These are phyloP conservation scores for Girardia tigrina DNA, from an alignment of 2,888 invertebrate species.

Conservation along the genomic window DNA sequence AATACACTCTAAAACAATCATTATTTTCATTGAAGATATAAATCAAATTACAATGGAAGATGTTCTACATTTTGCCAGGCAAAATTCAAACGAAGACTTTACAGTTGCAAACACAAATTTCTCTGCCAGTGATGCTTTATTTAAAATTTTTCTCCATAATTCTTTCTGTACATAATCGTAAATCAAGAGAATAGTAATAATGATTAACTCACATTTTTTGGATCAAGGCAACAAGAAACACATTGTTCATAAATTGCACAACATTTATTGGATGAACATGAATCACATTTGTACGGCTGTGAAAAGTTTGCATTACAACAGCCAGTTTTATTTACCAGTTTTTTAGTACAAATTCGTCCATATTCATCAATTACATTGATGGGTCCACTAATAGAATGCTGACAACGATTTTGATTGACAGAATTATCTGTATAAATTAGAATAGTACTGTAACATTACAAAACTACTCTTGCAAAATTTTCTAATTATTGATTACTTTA, in stretches of 20 bases:
- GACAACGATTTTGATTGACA: background rate
- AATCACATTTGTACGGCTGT: background rate
- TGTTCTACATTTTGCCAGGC: background rate
- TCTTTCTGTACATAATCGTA: background rate
- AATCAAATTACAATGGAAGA: background rate
- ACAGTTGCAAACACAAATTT: background rate
- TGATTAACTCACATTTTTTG: background rate
- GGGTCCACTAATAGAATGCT: background rate
- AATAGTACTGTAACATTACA: no score
- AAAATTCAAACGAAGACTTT: background rate
- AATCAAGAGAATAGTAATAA: background rate
- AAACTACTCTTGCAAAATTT: no score
- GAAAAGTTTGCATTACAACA: background rate
- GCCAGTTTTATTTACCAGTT: background rate
- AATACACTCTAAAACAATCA: background rate
- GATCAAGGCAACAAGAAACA: background rate
- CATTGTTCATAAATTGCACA: conserved; percentile 15
- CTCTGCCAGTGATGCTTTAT: background rate
- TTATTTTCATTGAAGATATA: background rate
- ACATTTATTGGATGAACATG: background rate
- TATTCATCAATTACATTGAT: background rate
- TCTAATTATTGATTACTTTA: no score
- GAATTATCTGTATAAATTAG: no score
- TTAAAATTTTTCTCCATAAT: background rate
- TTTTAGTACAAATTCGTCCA: background rate